Conservation (phyloP, 2,888 invertebrate species). For the Mongoloraphidia duomilia region DNA sequence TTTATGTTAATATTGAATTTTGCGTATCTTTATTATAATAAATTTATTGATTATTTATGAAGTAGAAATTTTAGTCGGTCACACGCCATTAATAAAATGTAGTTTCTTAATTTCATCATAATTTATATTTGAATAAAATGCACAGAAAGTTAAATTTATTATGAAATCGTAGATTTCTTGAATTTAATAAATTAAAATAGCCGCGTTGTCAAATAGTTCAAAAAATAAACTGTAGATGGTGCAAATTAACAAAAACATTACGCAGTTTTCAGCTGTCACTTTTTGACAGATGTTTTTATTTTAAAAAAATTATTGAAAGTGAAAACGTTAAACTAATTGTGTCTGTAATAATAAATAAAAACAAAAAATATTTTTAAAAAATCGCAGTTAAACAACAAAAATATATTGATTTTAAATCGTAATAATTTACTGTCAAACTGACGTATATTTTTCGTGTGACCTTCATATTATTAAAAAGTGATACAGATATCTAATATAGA, state of each 20-base stretch:
- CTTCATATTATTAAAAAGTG: neutral
- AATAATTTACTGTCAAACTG: neutral
- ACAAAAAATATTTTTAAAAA: slow-evolving; percentile 1
- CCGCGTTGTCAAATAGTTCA: too few species aligned
- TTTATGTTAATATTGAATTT: too few species aligned
- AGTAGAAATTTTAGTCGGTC: too few species aligned
- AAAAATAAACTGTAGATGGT: too few species aligned
- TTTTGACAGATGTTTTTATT: slow-evolving; percentile 2
- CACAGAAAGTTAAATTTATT: too few species aligned
- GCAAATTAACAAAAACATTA: slow-evolving; percentile 1
- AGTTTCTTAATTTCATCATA: too few species aligned
- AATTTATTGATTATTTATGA: too few species aligned
- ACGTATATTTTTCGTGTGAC: neutral
- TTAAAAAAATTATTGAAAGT: neutral
- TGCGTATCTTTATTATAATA: too few species aligned
- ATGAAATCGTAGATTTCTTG: too few species aligned
- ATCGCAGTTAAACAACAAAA: neutral
- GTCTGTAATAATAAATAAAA: neutral
- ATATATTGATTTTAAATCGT: neutral
- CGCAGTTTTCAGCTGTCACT: slow-evolving; percentile 7
- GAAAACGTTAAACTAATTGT: neutral
- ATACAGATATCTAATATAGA: slow-evolving; percentile 16
- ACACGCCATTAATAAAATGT: too few species aligned
- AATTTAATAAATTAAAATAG: too few species aligned
- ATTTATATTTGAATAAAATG: too few species aligned